Base-by-base conservation (phyloP, 2,888 invertebrate species). In the Trypoxylon attenuatum region DNA sequence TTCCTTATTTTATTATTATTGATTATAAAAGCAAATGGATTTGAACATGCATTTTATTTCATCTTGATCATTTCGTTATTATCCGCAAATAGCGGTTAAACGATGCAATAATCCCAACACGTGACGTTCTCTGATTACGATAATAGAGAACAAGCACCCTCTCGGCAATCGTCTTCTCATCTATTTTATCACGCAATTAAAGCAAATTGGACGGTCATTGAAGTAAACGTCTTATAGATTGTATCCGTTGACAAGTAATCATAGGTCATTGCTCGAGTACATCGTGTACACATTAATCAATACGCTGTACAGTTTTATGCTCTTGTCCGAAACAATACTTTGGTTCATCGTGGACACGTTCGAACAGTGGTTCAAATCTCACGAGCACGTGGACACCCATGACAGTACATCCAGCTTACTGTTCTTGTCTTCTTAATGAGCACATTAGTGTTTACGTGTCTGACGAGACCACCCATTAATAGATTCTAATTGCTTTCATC, bases 381-480 rank as follows among this genome's bases (percentile, higher is more conserved):
- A 65, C 60, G 59, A 22, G 45, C 59, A 29, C 61, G 52, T 42
- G 53, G 45, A 60, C 49, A 63, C 62, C 59, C 62, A 59, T 47
- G n/a, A n/a, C n/a, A n/a, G n/a, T n/a, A n/a, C n/a, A n/a, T n/a
- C n/a, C n/a, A n/a, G n/a, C n/a, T n/a, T n/a, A n/a, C n/a, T 3
- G 27, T 27, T 27, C 27, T 27, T 10, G 27, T 27, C n/a, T n/a
- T 27, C 6, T n/a, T 27, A 27, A 27, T n/a, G 27, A 27, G 27
- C 27, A 27, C 27, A 2, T 27, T 27, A 47, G 53, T 61, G 61
- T 73, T 69, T 68, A 56, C 41, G 39, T 58, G 52, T 47, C 50
- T 43, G 50, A 38, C 38, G 15, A 19, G 57, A 29, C 41, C 33
- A 38, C 49, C 25, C 63, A 65, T 68, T 53, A 55, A 68, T 59